These are phyloP conservation scores for Amphipoea oculea DNA, from an alignment of 2,888 invertebrate species.

Conservation along the genomic window DNA sequence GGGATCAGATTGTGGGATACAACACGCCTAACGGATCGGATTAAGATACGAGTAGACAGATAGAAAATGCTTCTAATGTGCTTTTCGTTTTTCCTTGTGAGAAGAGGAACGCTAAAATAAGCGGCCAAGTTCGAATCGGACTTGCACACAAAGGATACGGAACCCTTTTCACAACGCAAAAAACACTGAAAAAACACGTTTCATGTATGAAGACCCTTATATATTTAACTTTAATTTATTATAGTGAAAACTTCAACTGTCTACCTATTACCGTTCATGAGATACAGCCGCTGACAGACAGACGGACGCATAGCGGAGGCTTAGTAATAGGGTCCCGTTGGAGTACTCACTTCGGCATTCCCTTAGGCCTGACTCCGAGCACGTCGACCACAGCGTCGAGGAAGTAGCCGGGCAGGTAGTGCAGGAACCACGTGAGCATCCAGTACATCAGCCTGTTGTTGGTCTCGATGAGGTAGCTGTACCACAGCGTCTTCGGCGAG, in stretches of 20 bases:
- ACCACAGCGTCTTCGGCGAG: slow-evolving; percentile 18
- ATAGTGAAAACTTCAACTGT: background rate
- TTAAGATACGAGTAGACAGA: too few relatives aligned
- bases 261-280: too few relatives aligned
- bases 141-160: too few relatives aligned
- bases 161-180: too few relatives aligned
- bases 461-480: background rate
- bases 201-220: too few relatives aligned
- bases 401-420: slow-evolving; percentile 42
- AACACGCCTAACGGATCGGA: too few relatives aligned
- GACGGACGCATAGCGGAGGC: background rate
- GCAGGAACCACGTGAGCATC: slow-evolving; percentile 41
- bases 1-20: too few relatives aligned
- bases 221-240: too few relatives aligned
- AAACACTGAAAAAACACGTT: too few relatives aligned
- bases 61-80: too few relatives aligned
- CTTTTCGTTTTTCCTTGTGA: background rate
- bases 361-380: slow-evolving; percentile 39
- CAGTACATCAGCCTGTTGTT: slow-evolving; percentile 8
- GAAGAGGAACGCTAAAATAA: background rate
- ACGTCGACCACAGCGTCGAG: slow-evolving; percentile 25
- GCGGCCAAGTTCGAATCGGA: too few relatives aligned
- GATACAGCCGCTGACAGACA: background rate
- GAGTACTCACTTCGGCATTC: slow-evolving; percentile 38
- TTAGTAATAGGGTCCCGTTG: background rate